Base-by-base conservation (phyloP, 2,797 vertebrate genomes). In the Paguma larvata region DNA sequence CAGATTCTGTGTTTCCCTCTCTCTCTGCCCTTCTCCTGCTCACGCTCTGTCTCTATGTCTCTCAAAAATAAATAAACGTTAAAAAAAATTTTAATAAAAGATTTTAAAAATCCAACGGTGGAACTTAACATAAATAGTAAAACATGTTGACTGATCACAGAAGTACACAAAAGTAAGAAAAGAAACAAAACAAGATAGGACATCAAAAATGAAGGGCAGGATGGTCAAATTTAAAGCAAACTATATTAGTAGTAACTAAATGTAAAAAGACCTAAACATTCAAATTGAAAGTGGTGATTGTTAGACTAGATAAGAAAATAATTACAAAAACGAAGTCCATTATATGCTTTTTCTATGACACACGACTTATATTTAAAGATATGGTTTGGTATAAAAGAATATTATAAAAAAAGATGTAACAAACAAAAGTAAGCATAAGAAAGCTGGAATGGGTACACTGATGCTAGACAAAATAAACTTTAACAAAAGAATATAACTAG, bases 111-210 rank as follows among this genome's bases (percentile, higher is more conserved):
- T 59, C 15, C 18, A 94, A 62, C 34, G 41, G 25, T 68, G 21
- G 41, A 79, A 67, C 27, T 83, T 86, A 91, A 83, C 77, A 44
- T 83, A 18, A 77, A 67, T 56, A 79, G 89, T 79, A 73, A 82
- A 78, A 85, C 68, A 75, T 32, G 41, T 62, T 68, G 9, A 70
- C 70, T 46, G 70, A 87, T 77, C 41, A 87, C 13, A 77, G 51
- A 75, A 75, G 4, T 75, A 67, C n/a, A 89, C n/a, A 89, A 86
- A 48, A 86, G 32, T 30, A 72, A 51, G 21, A 77, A 62, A 2
- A 62, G 63, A 65, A 84, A 70, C 41, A 82, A 77, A 70, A 79
- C 85, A 16, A 77, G 13, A 91, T 0, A 34, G 30, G 46, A 82
- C 48, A 59, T 53, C 46, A 2, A 80, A 91, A 94, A 94, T 48